Percentiles rank a stretch among this genome's conserved stretches.
Conservation (phyloP, 1,140 invertebrate species). For the Copidosoma floridanum region DNA sequence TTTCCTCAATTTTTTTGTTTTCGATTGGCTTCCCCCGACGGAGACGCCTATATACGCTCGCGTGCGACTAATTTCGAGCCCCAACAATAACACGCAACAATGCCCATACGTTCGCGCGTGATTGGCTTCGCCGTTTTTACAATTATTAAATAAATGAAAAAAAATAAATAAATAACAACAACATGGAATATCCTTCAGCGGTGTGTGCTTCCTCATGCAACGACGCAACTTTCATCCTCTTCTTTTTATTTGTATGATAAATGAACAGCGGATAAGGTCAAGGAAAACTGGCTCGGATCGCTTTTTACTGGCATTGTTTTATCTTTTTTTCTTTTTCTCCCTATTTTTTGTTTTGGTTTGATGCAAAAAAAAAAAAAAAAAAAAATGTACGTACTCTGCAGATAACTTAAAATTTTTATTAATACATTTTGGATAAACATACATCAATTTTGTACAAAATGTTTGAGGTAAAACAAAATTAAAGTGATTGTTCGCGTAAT, state of each 20-base stretch:
- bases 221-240: too few relatives aligned
- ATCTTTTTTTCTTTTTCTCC: background rate
- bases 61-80: background rate
- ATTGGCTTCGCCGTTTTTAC: too few relatives aligned
- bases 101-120: too few relatives aligned
- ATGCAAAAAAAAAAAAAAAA: too few relatives aligned
- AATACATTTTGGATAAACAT: background rate
- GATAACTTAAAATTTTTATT: background rate
- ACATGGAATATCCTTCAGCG: background rate
- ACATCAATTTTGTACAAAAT: too few relatives aligned
- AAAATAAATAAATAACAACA: background rate
- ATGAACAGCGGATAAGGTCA: background rate
- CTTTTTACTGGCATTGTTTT: background rate
- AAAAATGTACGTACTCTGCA: background rate
- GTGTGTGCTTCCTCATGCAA: too few relatives aligned
- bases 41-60: background rate
- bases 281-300: background rate
- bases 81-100: too few relatives aligned
- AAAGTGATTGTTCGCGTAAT: too few relatives aligned
- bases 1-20: too few relatives aligned
- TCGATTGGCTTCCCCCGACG: constrained; percentile 10
- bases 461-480: too few relatives aligned
- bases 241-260: background rate
- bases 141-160: background rate
- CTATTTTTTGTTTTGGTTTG: too few relatives aligned